Percentiles rank a stretch among this genome's conserved stretches.
Evolutionary conservation across 1,140 invertebrate species (phyloP).

Genomic region (Drosophila erecta): DNA sequence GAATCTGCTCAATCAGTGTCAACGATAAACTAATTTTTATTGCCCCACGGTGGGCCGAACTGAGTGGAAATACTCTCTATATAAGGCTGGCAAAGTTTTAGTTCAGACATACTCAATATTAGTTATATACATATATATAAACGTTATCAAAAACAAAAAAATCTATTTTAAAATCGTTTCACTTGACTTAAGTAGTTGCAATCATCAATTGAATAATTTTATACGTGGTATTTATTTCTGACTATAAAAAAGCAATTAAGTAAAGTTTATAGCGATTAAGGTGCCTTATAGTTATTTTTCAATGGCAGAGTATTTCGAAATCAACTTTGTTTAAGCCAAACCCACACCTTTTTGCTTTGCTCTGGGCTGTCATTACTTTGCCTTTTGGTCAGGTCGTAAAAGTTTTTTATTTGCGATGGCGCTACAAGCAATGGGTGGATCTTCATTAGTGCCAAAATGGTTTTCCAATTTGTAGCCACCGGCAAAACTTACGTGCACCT

Average conservation of each 20-base stretch:
- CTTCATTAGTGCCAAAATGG: slow-evolving; percentile 72
- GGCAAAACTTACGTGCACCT: slow-evolving; percentile 19
- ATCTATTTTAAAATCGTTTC: too few species aligned
- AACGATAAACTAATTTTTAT: slow-evolving; percentile 72
- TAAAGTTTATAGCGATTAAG: background rate
- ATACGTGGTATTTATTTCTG: too few species aligned
- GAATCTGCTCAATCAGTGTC: slow-evolving; percentile 72
- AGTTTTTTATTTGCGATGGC: slow-evolving; percentile 61
- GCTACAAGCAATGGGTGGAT: slow-evolving; percentile 78
- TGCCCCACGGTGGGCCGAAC: background rate
- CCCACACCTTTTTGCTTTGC: background rate
- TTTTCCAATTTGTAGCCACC: slow-evolving; percentile 53
- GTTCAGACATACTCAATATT: too few species aligned
- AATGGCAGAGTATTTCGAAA: slow-evolving; percentile 1
- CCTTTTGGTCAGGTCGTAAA: slow-evolving; percentile 31
- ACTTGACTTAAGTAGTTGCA: too few species aligned
- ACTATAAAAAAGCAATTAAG: background rate
- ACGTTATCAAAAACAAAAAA: too few species aligned
- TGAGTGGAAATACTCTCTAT: background rate
- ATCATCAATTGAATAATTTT: too few species aligned
- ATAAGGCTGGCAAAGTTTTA: background rate
- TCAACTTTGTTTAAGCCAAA: background rate
- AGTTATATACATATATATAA: too few species aligned
- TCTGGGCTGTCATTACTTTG: background rate
- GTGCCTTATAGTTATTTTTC: background rate